Percentiles rank a stretch among this genome's conserved stretches.
These are phyloP conservation scores for Epinephelus cyanopodus DNA, from an alignment of 2,113 vertebrate genomes.

Conservation along the genomic window DNA sequence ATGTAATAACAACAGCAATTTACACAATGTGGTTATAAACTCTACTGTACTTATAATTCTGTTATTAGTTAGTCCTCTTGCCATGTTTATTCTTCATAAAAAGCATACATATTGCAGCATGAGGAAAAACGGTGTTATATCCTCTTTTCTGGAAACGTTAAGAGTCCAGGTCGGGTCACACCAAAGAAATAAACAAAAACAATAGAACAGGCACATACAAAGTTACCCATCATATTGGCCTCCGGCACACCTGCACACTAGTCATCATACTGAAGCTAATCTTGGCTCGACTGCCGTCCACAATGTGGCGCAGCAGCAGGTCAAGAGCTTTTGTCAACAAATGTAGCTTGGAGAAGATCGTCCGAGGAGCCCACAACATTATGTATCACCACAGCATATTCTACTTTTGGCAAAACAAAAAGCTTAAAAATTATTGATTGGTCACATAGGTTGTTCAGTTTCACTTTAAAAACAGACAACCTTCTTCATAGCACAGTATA, in stretches of 20 bases:
- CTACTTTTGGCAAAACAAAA: constrained; percentile 92
- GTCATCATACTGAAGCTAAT: constrained; percentile 40
- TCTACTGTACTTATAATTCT: constrained; percentile 58
- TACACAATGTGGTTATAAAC: constrained; percentile 69
- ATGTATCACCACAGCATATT: constrained; percentile 66
- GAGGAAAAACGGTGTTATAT: constrained; percentile 61
- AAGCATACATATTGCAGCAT: constrained; percentile 79
- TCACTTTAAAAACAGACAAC: constrained; percentile 28
- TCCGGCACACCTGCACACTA: constrained; percentile 69
- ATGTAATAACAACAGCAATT: constrained; percentile 52
- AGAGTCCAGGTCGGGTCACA: constrained; percentile 51
- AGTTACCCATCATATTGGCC: constrained; percentile 51
- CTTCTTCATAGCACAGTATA: constrained; percentile 65
- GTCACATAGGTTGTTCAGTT: constrained; percentile 79
- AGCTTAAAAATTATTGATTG: constrained; percentile 83
- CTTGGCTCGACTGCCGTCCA: constrained; percentile 24
- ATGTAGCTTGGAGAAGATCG: constrained; percentile 35
- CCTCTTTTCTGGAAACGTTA: constrained; percentile 50
- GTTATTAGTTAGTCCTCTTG: constrained; percentile 52
- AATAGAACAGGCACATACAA: constrained; percentile 76
- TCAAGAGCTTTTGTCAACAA: constrained; percentile 40
- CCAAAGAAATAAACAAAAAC: constrained; percentile 39
- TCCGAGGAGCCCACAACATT: constrained; percentile 43
- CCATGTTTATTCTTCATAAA: constrained; percentile 63
- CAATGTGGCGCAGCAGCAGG: constrained; percentile 10